Evolutionary conservation across 2,888 invertebrate genomes (phyloP), one percentile per base, ranked within the genome.

Genomic region (Eristalis intricaria): DNA sequence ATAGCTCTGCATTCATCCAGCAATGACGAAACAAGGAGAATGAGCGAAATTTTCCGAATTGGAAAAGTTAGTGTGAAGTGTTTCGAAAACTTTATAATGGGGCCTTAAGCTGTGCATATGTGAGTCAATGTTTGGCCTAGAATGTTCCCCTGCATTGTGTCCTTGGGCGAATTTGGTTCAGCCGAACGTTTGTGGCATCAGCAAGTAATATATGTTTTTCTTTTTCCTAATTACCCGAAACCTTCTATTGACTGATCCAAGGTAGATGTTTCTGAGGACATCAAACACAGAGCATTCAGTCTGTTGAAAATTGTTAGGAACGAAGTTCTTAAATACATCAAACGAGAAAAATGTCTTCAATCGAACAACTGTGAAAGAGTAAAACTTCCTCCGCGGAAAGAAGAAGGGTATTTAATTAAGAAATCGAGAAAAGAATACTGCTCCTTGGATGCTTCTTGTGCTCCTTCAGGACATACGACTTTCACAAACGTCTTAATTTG

Each of bases 1-100:
- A 69, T 68, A 68, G 58, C 60, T 73, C 40, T 61, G 69, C 60
- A 74, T 74, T 70, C 83, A 78, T 74, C 50, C 78, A 78, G 64
- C 74, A 74, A 65, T 78, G 74, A 86, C 50, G 50, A 50, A 50
- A 50, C 50, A 50, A 5, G 50, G 26, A 23, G 60, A 23, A 60
- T 65, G 73, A 74, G 73, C 32, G 63, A 84, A 79, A 76, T 73
- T 80, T 73, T 69, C 58, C 71, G 76, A 85, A 85, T 85, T 85
- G 84, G 73, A 71, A 82, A 86, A 86, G 85, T 82, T 82, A 60
- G 85, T 66, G 81, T 77, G 69, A 81, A 85, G 60, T 77, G 81
- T 82, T 78, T 82, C 70, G 77, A 86, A 65, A 50, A 86, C 76
- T 81, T 77, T 70, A 69, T 74, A 82, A 81, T 74, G 77, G 73